phyloP scores from a whole-genome alignment of 2,888 invertebrate genomes.

The Catocala sponsa region DNA sequence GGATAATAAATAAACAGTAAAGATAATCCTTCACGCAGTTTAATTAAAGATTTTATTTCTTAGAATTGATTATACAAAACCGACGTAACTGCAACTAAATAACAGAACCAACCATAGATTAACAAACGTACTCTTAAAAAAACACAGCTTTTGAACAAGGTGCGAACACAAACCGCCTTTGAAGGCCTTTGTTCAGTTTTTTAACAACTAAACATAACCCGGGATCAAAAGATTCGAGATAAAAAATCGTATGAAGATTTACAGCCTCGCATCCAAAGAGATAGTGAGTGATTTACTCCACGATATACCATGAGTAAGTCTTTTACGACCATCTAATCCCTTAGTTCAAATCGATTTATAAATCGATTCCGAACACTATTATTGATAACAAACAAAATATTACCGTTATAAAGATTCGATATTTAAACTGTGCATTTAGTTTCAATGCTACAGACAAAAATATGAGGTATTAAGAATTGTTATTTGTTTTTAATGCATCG shows the following conservation, averaged over 20 bases:
- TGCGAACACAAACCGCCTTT: conserved; percentile 31
- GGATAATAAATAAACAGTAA: conserved; percentile 9
- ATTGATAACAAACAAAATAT: conserved; percentile 24
- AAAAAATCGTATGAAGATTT: conserved; percentile 54
- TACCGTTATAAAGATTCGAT: conserved; percentile 14
- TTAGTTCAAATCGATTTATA: conserved; percentile 35
- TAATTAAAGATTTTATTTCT: conserved; percentile 8
- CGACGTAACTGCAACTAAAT: conserved; percentile 10
- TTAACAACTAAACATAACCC: conserved; percentile 49
- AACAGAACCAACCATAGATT: conserved; percentile 8
- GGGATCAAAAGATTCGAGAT: conserved; percentile 60
- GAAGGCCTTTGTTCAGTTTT: conserved; percentile 40
- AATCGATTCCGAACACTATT: conserved; percentile 22
- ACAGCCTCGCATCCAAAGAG: conserved; percentile 51
- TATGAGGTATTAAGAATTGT: conserved; percentile 4
- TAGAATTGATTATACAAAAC: conserved; percentile 13
- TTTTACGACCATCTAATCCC: conserved; percentile 52
- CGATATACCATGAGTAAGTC: conserved; percentile 34
- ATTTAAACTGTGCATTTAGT: conserved; percentile 9
- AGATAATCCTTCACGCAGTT: conserved; percentile 10
- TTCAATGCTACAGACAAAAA: conserved; percentile 3
- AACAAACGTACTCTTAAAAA: conserved; percentile 24
- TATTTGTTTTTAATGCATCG: conserved; percentile 19
- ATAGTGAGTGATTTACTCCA: conserved; percentile 59
- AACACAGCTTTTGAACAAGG: conserved; percentile 23